Evolutionary conservation across 2,888 invertebrate genomes (phyloP), one percentile per base, ranked within the genome.

Genomic region (Tortrix viridana): DNA sequence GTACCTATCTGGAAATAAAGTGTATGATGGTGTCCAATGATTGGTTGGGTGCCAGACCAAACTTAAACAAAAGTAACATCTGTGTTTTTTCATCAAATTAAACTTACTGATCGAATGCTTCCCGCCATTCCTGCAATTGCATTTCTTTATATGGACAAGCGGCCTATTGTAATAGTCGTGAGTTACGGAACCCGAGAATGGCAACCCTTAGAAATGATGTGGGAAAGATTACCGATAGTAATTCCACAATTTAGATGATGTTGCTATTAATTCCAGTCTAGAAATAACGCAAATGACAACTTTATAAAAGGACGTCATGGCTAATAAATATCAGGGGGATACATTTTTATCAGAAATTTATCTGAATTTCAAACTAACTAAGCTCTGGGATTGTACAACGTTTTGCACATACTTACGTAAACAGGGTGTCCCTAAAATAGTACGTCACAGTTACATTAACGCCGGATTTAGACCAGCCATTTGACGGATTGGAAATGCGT

Each of bases 91-190:
- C n/a, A 50, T 32, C 23, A 26, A 41, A 41, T 53, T 23, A 54
- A 26, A 16, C n/a, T 20, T 6, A 23, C 23, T 43, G 52, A 56
- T 61, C 46, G 53, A 50, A 56, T 53, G 26, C 43, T 32, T 43
- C 38, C 22, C 32, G 44, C 49, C 43, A 49, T 61, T 61, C 50
- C 56, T 46, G 72, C 72, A 75, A 81, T 76, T 76, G 71, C 75
- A 71, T 76, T 76, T 73, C 79, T 81, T 70, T 81, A 82, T 81
- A 81, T 74, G 80, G 81, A 60, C 66, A 74, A 74, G 72, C 73
- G 67, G 70, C 74, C 71, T 72, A 75, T 78, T 77, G 73, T 72
- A 67, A 72, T 75, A 73, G 60, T 65, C 61, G 65, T 75, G 74
- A 72, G 73, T 71, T 71, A 59, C 69, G 63, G 54, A 54, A 62